A percentile compares a stretch with the other conserved stretches of the same genome.
Conservation (phyloP, 2,797 vertebrate genomes). For the Sebastes minor region DNA sequence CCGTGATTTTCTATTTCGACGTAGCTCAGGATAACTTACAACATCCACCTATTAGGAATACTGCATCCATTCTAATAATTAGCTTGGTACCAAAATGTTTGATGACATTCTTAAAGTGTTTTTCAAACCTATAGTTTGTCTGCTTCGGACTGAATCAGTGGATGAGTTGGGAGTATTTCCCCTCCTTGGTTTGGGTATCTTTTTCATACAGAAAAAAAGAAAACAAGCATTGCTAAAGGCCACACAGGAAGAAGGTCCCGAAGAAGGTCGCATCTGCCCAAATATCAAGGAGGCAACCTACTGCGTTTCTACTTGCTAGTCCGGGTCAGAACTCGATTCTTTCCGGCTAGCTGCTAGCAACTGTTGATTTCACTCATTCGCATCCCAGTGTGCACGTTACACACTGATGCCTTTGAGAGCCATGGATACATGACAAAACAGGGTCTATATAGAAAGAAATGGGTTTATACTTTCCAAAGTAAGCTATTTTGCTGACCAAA, state of each 20-base stretch:
- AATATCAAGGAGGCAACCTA: not conserved
- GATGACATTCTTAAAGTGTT: not conserved
- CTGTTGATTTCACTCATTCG: not conserved
- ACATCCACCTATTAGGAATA: not conserved
- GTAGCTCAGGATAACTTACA: not conserved
- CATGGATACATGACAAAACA: not conserved
- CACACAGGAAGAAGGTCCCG: not conserved
- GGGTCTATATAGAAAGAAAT: not conserved
- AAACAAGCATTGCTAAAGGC: not conserved
- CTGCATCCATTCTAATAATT: not conserved
- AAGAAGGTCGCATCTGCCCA: not conserved
- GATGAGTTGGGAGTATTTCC: not conserved
- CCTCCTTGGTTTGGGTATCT: not conserved
- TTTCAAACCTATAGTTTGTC: not conserved
- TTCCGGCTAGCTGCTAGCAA: not conserved
- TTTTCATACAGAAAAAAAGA: not conserved
- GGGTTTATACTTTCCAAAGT: not conserved
- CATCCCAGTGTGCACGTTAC: not conserved
- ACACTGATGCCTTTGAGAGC: not conserved
- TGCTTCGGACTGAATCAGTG: not conserved
- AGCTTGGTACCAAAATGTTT: not conserved
- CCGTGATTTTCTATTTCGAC: rapidly evolving
- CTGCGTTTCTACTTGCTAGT: not conserved
- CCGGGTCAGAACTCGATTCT: not conserved
- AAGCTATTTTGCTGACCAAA: not conserved